Evolutionary conservation across 2,797 vertebrate species (phyloP), one percentile per base, ranked within the genome.

Genomic region (Dryobates pubescens): DNA sequence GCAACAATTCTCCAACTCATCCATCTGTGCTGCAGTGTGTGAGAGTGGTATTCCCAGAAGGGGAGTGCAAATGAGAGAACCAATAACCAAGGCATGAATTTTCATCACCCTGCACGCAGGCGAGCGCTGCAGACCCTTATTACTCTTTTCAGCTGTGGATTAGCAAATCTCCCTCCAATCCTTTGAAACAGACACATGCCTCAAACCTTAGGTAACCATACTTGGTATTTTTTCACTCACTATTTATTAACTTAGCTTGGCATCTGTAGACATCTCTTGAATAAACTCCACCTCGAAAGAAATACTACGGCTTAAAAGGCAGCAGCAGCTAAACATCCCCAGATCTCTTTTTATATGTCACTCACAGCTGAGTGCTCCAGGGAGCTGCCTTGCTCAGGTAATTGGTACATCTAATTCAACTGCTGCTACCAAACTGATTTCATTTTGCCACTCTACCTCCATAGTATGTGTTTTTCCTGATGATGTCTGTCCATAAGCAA

Each of bases 401-500:
- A 67, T 6, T 34, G 32, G 17, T 43, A 56, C 30, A 7, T 8
- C 17, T 2, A 36, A 77, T 51, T 45, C 27, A 26, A 23, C 30
- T 38, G 38, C 45, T 36, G 36, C 62, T 51, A 45, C 18, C n/a
- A 47, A 27, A 20, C 1, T 6, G 24, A 3, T 79, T 30, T 10
- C 2, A 70, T 8, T 15, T 41, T 30, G 24, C 32, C 41, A 65
- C 30, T 34, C 93, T 95, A 99, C 99, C 98, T 99, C 99, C 99
- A 99, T 99, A 3, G 99, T 99, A 93, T 99, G 99, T 0, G 99
- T 99, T 96, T 99, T 99, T 92, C 99, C 99, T 65, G 99, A 99
- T 2, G 99, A 98, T 1, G 99, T 99, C 96, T 99, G 99, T 29
- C 99, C 99, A 26, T 99, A 99, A 3, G 99, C 99, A 90, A 99